Conservation (phyloP, 2,797 vertebrate species). For the Capromys pilorides region DNA sequence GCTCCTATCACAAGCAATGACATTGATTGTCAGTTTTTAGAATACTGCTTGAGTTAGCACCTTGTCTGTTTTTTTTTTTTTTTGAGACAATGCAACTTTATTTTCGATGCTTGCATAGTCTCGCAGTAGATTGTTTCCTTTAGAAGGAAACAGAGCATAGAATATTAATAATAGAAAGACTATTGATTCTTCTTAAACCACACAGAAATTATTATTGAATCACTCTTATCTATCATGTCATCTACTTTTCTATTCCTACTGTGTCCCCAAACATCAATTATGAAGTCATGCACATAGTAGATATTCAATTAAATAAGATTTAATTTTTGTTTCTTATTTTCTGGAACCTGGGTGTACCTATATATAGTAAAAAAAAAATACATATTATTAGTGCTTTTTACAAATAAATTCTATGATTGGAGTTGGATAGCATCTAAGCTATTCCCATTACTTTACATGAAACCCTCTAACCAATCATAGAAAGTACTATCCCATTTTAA, state of each 20-base stretch:
- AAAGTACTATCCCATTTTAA: conserved; percentile 37
- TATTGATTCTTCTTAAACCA: conserved; percentile 28
- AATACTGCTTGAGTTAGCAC: conserved; percentile 45
- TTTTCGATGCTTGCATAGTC: conserved; percentile 29
- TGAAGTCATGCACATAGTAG: not conserved
- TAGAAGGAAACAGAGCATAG: not conserved
- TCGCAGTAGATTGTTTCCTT: conserved; percentile 14
- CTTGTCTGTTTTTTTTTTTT: not conserved
- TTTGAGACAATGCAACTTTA: not conserved
- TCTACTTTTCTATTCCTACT: conserved; percentile 15
- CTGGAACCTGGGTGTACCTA: not conserved
- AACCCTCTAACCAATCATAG: conserved; percentile 30
- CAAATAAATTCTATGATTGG: not conserved
- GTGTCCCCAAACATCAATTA: not conserved
- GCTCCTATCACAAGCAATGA: not conserved
- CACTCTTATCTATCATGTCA: not conserved
- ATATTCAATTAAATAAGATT: conserved; percentile 36
- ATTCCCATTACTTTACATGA: not conserved
- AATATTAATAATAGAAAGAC: conserved; percentile 9
- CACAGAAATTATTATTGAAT: conserved; percentile 40
- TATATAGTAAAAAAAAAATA: conserved; percentile 31
- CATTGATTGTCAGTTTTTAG: conserved; percentile 12
- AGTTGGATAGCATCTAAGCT: conserved; percentile 4
- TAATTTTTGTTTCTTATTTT: conserved; percentile 30
- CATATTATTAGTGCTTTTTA: conserved; percentile 47